Conservation (phyloP, 2,113 vertebrate genomes). For the Phrynosoma blainvillii region DNA sequence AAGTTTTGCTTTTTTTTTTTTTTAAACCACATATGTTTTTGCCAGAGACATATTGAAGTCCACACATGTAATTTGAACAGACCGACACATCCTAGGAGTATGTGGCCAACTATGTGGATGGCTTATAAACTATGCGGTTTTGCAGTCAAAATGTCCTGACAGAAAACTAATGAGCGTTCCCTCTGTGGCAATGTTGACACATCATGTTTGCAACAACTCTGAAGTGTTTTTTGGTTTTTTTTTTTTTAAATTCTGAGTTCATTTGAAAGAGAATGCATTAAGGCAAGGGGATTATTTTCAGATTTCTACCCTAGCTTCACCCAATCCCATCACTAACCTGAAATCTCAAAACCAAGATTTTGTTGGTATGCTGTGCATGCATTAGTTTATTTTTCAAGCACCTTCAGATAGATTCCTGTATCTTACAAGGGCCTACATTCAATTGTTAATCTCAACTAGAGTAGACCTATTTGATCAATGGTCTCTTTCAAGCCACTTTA, state of each 20-base stretch:
- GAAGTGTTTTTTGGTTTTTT: background rate
- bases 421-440: background rate
- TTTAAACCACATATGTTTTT: background rate
- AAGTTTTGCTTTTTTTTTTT: too few relatives aligned
- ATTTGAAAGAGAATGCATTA: background rate
- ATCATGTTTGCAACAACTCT: background rate
- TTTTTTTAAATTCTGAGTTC: background rate
- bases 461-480: too few relatives aligned
- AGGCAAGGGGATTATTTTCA: background rate
- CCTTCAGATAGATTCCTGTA: background rate
- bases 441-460: too few relatives aligned
- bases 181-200: background rate
- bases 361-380: background rate
- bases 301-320: background rate
- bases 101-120: background rate
- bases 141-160: constrained; percentile 1
- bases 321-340: background rate
- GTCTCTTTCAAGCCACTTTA: too few relatives aligned
- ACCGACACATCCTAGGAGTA: background rate
- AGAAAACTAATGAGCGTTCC: background rate
- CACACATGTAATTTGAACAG: background rate
- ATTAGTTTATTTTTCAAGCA: background rate
- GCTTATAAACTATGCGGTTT: background rate
- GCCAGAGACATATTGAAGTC: background rate
- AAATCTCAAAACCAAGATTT: too few relatives aligned